Conservation (phyloP, 2,113 vertebrate genomes). For the Theropithecus gelada region DNA sequence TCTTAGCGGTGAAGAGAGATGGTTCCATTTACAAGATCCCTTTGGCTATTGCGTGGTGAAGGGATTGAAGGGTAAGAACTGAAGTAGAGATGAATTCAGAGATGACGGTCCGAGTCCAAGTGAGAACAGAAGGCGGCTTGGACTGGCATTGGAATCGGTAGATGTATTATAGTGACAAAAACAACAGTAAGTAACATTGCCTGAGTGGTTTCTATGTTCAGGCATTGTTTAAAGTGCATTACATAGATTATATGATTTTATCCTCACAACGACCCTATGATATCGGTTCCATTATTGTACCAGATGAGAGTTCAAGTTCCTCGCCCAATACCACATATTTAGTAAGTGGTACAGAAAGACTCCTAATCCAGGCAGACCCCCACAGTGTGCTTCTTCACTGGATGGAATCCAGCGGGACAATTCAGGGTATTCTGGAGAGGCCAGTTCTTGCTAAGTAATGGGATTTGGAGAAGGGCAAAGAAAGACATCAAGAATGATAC, state of each 20-base stretch:
- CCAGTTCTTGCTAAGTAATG: not conserved
- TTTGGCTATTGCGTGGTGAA: not conserved
- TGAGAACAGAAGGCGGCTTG: not conserved
- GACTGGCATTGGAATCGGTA: not conserved
- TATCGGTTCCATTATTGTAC: not conserved
- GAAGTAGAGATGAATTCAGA: not conserved
- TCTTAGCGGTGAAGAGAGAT: not conserved
- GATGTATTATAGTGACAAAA: fast-evolving
- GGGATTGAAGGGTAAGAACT: not conserved
- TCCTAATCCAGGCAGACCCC: too few relatives aligned
- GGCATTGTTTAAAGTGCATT: not conserved
- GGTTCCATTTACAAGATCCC: not conserved
- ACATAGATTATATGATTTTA: not conserved
- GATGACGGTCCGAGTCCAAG: not conserved
- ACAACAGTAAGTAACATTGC: fast-evolving
- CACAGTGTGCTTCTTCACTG: not conserved
- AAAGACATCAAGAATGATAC: not conserved
- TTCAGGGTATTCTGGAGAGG: not conserved
- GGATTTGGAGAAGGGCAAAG: not conserved
- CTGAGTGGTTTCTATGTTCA: not conserved
- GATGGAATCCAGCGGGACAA: not conserved
- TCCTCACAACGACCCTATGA: not conserved
- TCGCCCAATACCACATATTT: not conserved
- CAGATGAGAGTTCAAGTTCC: not conserved
- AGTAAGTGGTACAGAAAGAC: too few relatives aligned